Evolutionary conservation across 2,113 vertebrate genomes (phyloP).

Genomic region (Myiagra hebetior): DNA sequence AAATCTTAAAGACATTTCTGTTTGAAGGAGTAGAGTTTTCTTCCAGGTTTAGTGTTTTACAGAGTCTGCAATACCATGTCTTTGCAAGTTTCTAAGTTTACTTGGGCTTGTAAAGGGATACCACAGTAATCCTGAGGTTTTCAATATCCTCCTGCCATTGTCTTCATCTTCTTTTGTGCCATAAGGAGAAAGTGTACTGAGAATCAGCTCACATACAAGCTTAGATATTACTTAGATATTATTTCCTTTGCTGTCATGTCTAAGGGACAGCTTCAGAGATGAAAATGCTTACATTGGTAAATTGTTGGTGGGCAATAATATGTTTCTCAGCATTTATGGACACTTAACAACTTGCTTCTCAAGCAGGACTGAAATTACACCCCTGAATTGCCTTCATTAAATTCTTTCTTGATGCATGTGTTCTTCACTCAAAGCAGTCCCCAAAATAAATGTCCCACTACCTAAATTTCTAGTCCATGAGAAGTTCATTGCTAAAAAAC

Average conservation of each 20-base stretch:
- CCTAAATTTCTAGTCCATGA: neutral
- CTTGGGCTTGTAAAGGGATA: fast-evolving
- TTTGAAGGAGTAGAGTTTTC: neutral
- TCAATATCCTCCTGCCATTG: neutral
- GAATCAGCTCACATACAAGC: neutral
- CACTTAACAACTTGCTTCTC: neutral
- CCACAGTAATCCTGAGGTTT: neutral
- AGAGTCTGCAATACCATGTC: neutral
- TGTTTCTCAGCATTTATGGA: neutral
- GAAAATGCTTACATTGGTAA: neutral
- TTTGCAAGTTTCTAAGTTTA: neutral
- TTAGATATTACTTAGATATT: neutral
- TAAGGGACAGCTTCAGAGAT: neutral
- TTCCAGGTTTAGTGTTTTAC: neutral
- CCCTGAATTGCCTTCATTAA: neutral
- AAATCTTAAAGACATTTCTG: neutral
- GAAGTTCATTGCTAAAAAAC: fast-evolving
- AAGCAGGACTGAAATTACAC: neutral
- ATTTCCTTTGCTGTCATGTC: neutral
- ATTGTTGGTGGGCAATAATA: neutral
- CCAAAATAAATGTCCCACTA: neutral
- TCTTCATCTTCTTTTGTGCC: neutral
- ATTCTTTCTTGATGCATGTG: neutral
- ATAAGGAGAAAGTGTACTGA: neutral
- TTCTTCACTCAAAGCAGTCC: neutral